These are phyloP conservation scores for Pituophis catenifer DNA, from an alignment of 2,113 vertebrate species.

Conservation along the genomic window DNA sequence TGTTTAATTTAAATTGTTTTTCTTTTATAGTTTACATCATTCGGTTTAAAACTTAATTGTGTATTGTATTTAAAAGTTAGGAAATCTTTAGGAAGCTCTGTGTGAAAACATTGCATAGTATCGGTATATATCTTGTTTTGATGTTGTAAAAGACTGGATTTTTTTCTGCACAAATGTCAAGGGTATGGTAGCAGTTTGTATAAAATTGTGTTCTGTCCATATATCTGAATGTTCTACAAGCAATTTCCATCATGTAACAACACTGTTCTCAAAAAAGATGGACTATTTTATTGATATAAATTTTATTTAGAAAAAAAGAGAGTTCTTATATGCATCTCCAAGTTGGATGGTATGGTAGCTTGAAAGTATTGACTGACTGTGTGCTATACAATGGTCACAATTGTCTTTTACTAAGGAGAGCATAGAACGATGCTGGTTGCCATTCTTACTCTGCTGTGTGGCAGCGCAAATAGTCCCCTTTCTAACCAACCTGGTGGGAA, in stretches of 20 bases:
- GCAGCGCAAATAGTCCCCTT: slow-evolving; percentile 82
- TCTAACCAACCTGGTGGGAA: slow-evolving; percentile 84
- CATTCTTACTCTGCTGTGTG: slow-evolving; percentile 78
- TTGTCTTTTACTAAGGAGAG: slow-evolving; percentile 72
- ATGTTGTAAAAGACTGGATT: slow-evolving; percentile 15
- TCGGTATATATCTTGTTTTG: fast-evolving
- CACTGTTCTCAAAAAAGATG: slow-evolving; percentile 56
- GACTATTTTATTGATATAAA: slow-evolving; percentile 62
- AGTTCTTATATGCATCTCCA: slow-evolving; percentile 70
- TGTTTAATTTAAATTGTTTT: neutral
- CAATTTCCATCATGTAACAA: slow-evolving; percentile 44
- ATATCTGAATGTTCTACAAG: neutral
- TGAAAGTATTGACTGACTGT: slow-evolving; percentile 67
- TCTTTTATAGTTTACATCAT: neutral
- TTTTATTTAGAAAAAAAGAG: slow-evolving; percentile 64
- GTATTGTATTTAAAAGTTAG: neutral
- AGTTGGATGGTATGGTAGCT: slow-evolving; percentile 61
- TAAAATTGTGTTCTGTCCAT: slow-evolving; percentile 29
- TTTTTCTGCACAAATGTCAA: slow-evolving; percentile 10
- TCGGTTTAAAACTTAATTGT: neutral
- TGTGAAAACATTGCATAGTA: neutral
- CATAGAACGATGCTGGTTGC: slow-evolving; percentile 71
- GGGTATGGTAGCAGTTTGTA: slow-evolving; percentile 1
- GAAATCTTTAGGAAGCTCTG: neutral
- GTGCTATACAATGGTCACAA: slow-evolving; percentile 67